Evolutionary conservation across 1,140 invertebrate species (phyloP).

Genomic region (Nylanderia fulva): DNA sequence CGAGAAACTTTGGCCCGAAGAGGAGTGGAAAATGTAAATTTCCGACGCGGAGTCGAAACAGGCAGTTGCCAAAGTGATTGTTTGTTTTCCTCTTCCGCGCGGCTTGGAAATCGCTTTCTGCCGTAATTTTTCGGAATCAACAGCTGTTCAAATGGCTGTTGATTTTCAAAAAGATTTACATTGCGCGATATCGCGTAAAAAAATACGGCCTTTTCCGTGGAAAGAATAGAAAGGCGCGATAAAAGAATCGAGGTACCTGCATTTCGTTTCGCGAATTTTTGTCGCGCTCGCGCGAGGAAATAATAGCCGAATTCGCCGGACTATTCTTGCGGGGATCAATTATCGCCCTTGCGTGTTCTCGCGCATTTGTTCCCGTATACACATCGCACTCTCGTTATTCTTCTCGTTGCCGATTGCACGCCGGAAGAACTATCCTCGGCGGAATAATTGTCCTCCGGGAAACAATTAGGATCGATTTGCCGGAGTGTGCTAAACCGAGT

Average conservation of each 20-base stretch:
- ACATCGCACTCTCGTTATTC: not conserved
- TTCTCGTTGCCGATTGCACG: not conserved
- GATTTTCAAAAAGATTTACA: not conserved
- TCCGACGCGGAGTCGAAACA: constrained; percentile 1
- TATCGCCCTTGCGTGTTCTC: constrained; percentile 19
- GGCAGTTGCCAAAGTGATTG: constrained; percentile 18
- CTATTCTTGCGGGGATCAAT: not conserved
- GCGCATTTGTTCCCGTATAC: constrained; percentile 11
- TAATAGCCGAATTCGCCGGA: constrained; percentile 8
- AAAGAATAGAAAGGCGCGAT: not conserved
- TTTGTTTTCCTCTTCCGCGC: constrained; percentile 31
- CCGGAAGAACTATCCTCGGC: constrained; percentile 33
- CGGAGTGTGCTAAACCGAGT: not conserved
- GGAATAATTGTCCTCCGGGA: constrained; percentile 38
- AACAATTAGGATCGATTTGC: constrained; percentile 42
- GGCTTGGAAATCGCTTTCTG: constrained; percentile 11
- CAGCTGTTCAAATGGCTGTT: not conserved
- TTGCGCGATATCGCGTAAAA: not conserved
- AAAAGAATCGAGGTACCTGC: not conserved
- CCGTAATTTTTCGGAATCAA: constrained; percentile 24
- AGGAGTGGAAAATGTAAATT: constrained; percentile 72
- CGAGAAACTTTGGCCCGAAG: constrained; percentile 41
- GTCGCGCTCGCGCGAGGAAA: not conserved
- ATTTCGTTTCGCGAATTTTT: not conserved
- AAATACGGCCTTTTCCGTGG: not conserved